Conservation (phyloP, 1,140 invertebrate species). For the Heliconius congener region DNA sequence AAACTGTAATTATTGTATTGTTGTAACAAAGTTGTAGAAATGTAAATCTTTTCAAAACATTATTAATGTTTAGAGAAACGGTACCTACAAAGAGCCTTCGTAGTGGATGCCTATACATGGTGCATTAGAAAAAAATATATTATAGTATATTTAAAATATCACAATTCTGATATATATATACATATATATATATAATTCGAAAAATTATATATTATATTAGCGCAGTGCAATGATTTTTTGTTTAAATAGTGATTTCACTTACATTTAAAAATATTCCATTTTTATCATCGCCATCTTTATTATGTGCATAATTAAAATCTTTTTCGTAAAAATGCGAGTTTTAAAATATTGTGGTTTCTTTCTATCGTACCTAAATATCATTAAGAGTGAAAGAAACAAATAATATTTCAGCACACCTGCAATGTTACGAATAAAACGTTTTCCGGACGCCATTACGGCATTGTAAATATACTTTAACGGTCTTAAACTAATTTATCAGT, state of each 20-base stretch:
- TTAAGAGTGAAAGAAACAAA: neutral
- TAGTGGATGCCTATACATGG: conserved; percentile 67
- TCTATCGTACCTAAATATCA: neutral
- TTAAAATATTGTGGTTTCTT: neutral
- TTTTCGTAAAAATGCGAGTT: neutral
- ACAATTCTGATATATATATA: conserved; percentile 15
- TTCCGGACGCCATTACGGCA: conserved; percentile 18
- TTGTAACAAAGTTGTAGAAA: conserved; percentile 18
- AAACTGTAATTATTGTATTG: conserved; percentile 26
- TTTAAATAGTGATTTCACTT: conserved; percentile 30
- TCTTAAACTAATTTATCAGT: conserved; percentile 76
- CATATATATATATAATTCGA: neutral
- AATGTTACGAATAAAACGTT: neutral
- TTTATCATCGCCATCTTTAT: conserved; percentile 1
- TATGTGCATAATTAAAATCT: neutral
- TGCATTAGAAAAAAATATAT: conserved; percentile 60
- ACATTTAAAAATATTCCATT: neutral
- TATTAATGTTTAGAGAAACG: conserved; percentile 48
- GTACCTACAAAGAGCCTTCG: conserved; percentile 72
- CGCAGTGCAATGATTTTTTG: conserved; percentile 55
- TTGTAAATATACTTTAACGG: conserved; percentile 74
- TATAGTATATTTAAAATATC: conserved; percentile 36
- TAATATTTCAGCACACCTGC: neutral
- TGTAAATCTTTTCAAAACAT: conserved; percentile 30
- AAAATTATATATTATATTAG: conserved; percentile 26